Conservation (phyloP, 2,888 invertebrate genomes). For the Scrobipalpa atriplicella region DNA sequence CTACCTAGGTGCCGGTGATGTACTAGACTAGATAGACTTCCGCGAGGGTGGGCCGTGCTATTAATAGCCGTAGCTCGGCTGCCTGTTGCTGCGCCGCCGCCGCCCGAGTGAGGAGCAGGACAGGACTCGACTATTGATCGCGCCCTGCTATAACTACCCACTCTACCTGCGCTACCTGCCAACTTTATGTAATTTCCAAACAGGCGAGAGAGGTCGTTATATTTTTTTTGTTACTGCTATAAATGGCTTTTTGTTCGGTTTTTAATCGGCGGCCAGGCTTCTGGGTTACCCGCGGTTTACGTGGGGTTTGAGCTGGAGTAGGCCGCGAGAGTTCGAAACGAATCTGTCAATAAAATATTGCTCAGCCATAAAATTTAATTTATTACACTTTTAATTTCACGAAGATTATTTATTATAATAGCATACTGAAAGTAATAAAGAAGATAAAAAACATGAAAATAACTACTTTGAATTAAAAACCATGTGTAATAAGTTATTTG, state of each 20-base stretch:
- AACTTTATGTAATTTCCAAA: neutral
- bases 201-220: neutral
- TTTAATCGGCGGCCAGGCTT: neutral
- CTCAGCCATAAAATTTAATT: neutral
- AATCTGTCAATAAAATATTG: neutral
- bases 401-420: no score
- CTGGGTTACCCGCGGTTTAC: neutral
- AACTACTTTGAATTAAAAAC: no score
- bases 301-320: neutral
- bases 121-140: constrained; percentile 3
- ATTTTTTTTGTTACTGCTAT: constrained; percentile 4
- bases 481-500: no score
- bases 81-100: neutral
- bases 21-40: constrained; percentile 4
- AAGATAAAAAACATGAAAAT: no score
- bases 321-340: neutral
- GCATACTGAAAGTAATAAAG: no score
- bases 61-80: neutral
- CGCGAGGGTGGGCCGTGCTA: constrained; percentile 1
- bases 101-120: neutral
- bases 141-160: neutral
- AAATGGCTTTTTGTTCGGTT: neutral
- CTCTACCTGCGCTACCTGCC: constrained; percentile 11
- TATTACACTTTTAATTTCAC: neutral
- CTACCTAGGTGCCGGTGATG: neutral